phyloP scores from a whole-genome alignment of 2,888 invertebrate genomes.

The Drosophila testacea region DNA sequence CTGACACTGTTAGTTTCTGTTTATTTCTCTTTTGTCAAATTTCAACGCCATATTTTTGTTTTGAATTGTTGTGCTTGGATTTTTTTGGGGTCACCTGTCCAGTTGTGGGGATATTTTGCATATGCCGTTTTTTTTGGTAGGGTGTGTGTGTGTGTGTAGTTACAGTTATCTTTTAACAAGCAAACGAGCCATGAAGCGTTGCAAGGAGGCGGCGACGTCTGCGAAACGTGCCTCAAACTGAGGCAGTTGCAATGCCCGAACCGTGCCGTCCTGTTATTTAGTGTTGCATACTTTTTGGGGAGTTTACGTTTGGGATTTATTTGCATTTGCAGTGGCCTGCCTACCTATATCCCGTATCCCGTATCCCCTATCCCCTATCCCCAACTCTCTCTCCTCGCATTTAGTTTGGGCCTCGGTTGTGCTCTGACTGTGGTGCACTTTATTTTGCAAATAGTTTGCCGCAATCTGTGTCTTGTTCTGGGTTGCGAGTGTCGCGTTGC shows the following conservation, averaged over 20 bases:
- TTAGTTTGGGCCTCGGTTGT: conserved; percentile 9
- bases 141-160: conserved; percentile 33
- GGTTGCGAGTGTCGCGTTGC: conserved; percentile 58
- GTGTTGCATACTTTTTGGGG: conserved; percentile 65
- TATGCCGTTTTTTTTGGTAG: conserved; percentile 34
- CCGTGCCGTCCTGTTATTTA: conserved; percentile 46
- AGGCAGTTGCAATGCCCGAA: conserved; percentile 33
- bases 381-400: no score
- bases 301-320: conserved; percentile 72
- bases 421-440: conserved; percentile 38
- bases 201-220: conserved; percentile 47
- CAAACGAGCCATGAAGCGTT: conserved; percentile 64
- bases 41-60: background rate
- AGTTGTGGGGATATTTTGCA: conserved; percentile 65
- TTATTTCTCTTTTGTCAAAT: background rate
- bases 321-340: conserved; percentile 64
- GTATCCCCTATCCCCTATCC: no score
- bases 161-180: conserved; percentile 67
- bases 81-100: conserved; percentile 31
- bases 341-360: background rate
- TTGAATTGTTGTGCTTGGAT: conserved; percentile 22
- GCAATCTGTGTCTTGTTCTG: conserved; percentile 69
- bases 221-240: conserved; percentile 53
- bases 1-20: background rate
- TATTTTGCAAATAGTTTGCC: conserved; percentile 75